phyloP scores from a whole-genome alignment of 2,888 invertebrate species.

The Venusia cambrica region DNA sequence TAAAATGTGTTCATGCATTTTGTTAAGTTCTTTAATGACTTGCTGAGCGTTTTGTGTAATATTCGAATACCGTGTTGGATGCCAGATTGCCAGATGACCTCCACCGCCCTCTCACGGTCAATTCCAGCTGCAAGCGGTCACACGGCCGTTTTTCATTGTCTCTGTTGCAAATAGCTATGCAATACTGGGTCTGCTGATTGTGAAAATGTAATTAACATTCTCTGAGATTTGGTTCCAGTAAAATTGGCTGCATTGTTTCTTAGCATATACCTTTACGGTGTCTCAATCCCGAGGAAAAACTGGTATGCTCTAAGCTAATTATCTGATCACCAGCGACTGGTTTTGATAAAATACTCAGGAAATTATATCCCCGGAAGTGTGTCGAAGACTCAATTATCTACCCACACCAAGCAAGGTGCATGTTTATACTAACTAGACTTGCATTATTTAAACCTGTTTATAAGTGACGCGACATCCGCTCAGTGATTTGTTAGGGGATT shows the following conservation, averaged over 20 bases:
- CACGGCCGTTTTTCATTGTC: slow-evolving; percentile 56
- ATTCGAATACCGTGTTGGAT: slow-evolving; percentile 17
- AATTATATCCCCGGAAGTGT: slow-evolving; percentile 13
- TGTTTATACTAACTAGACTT: slow-evolving; percentile 16
- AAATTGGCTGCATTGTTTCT: slow-evolving; percentile 3
- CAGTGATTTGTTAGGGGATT: slow-evolving; percentile 44
- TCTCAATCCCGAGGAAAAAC: neutral
- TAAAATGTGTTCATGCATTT: too few relatives aligned
- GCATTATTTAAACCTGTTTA: slow-evolving; percentile 19
- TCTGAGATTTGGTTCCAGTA: too few relatives aligned
- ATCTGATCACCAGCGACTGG: slow-evolving; percentile 7
- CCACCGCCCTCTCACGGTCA: slow-evolving; percentile 58
- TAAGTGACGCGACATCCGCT: slow-evolving; percentile 37
- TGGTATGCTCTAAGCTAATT: slow-evolving; percentile 1
- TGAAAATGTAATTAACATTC: slow-evolving; percentile 40
- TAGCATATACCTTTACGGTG: neutral
- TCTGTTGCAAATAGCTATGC: slow-evolving; percentile 52
- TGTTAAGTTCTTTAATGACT: too few relatives aligned
- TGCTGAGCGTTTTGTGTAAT: too few relatives aligned
- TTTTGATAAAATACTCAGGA: slow-evolving; percentile 9
- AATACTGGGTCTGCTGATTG: slow-evolving; percentile 43
- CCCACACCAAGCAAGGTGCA: slow-evolving; percentile 14
- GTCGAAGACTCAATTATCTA: slow-evolving; percentile 13
- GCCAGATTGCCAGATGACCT: slow-evolving; percentile 51
- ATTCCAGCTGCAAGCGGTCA: slow-evolving; percentile 50